Conservation (phyloP, 2,113 vertebrate species). For the Vimba vimba region DNA sequence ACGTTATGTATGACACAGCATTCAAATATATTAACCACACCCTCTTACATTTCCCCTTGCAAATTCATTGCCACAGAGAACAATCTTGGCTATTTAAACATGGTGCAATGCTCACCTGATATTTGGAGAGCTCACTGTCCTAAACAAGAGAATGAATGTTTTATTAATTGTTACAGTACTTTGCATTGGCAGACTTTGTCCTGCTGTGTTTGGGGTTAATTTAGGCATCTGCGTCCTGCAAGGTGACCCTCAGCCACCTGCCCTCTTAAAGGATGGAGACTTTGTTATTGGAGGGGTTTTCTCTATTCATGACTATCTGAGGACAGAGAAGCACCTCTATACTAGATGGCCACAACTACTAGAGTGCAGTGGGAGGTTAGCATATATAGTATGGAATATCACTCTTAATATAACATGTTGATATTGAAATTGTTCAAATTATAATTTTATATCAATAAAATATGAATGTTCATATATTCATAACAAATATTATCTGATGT, state of each 20-base stretch:
- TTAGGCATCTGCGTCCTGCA: constrained; percentile 59
- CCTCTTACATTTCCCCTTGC: neutral
- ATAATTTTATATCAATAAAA: no score
- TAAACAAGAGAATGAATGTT: neutral
- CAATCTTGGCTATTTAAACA: constrained; percentile 3
- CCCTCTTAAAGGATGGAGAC: constrained; percentile 67
- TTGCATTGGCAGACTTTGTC: constrained; percentile 1
- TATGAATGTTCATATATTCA: no score
- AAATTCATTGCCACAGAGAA: neutral
- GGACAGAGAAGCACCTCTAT: constrained; percentile 60
- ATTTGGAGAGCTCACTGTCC: neutral
- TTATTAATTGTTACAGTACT: neutral
- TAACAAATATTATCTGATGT: neutral
- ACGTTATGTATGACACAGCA: neutral
- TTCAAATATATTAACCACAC: constrained; percentile 3
- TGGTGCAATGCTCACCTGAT: neutral
- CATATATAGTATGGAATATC: neutral
- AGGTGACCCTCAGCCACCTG: constrained; percentile 54
- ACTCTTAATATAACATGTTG: no score
- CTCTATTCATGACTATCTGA: constrained; percentile 61
- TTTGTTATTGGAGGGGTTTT: constrained; percentile 72
- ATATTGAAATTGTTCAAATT: no score
- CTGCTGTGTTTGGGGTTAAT: constrained; percentile 3
- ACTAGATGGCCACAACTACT: constrained; percentile 62
- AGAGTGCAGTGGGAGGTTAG: constrained; percentile 70